Conservation (phyloP, 1,140 invertebrate species). For the Philopotamus ludificatus region DNA sequence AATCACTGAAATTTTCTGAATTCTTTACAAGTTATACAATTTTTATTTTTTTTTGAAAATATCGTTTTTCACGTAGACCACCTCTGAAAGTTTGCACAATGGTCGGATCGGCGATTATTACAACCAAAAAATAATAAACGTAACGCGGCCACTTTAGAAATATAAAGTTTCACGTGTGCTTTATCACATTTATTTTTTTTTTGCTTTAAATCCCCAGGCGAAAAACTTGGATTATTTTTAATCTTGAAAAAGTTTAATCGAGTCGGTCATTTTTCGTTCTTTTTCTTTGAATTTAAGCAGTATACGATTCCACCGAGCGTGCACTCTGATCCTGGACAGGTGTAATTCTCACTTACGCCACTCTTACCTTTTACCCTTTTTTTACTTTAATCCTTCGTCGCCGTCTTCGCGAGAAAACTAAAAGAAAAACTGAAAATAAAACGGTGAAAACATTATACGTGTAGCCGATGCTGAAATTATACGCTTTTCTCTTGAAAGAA, state of each 20-base stretch:
- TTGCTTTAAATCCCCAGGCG: no score
- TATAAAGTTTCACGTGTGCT: no score
- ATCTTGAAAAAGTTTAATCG: slow-evolving; percentile 29
- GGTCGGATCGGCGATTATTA: no score
- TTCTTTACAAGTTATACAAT: no score
- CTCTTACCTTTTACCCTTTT: slow-evolving; percentile 16
- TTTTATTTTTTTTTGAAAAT: no score
- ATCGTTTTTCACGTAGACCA: no score
- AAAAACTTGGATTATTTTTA: neutral
- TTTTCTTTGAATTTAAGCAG: slow-evolving; percentile 23
- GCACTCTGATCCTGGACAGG: slow-evolving; percentile 23
- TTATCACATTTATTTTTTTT: no score
- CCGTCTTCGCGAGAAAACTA: slow-evolving; percentile 5
- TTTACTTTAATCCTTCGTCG: slow-evolving; percentile 27
- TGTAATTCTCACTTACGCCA: slow-evolving; percentile 25
- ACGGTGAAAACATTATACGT: neutral
- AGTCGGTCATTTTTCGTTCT: slow-evolving; percentile 32
- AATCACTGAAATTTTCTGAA: no score
- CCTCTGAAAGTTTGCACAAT: no score
- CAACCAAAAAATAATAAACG: no score
- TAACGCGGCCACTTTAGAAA: no score
- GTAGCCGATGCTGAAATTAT: neutral
- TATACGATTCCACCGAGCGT: neutral
- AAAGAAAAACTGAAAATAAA: slow-evolving; percentile 18
- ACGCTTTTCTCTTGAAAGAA: no score